Evolutionary conservation across 2,113 vertebrate species (phyloP).

Genomic region (Syngnathoides biaculeatus): DNA sequence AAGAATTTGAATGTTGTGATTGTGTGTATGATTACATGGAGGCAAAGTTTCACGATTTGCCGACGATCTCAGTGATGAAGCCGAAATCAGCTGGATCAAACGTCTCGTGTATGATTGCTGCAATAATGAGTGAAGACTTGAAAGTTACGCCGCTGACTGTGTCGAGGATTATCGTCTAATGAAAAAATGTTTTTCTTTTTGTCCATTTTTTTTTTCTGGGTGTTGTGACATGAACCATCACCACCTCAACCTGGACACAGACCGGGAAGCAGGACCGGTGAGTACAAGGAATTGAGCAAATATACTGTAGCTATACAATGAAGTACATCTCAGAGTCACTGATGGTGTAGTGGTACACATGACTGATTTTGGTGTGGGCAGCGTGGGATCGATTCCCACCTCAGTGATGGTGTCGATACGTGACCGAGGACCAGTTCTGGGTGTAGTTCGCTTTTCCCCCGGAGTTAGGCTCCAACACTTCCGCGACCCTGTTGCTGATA

Average conservation of each 20-base stretch:
- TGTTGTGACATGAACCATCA: conserved; percentile 34
- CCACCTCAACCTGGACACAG: conserved; percentile 52
- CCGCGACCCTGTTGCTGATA: too few relatives aligned
- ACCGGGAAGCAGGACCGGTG: conserved; percentile 77
- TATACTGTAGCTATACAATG: too few relatives aligned
- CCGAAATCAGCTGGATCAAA: neutral
- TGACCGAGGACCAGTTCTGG: too few relatives aligned
- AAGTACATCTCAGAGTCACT: too few relatives aligned
- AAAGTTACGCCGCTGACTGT: neutral
- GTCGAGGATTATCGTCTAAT: neutral
- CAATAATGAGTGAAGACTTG: neutral
- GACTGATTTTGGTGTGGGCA: too few relatives aligned
- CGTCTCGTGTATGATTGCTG: neutral
- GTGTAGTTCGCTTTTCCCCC: too few relatives aligned
- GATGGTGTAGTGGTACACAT: too few relatives aligned
- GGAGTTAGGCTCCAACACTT: too few relatives aligned
- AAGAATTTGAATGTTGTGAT: neutral
- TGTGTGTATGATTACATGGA: neutral
- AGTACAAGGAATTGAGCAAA: conserved; percentile 43
- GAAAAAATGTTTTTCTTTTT: conserved; percentile 6
- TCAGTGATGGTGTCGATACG: too few relatives aligned
- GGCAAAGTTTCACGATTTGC: neutral
- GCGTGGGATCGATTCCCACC: too few relatives aligned
- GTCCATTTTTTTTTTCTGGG: conserved; percentile 34
- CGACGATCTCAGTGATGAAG: neutral